Conservation (phyloP, 2,888 invertebrate species). For the Linnaemya tessellans region DNA sequence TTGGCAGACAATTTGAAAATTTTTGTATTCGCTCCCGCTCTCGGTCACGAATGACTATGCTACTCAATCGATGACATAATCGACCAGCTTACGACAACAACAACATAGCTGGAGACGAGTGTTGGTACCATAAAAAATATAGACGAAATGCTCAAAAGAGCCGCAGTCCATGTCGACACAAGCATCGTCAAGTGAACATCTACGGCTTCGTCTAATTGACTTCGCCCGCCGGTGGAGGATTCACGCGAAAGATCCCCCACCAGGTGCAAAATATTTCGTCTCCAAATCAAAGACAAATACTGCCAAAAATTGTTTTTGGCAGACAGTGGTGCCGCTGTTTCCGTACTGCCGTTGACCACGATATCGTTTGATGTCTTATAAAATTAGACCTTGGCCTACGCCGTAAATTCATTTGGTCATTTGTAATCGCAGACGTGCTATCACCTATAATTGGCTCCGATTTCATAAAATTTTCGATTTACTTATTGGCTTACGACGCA, state of each 20-base stretch:
- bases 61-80: neutral
- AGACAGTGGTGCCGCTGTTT: constrained; percentile 19
- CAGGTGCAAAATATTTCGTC: no score
- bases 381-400: neutral
- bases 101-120: neutral
- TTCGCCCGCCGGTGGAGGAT: neutral
- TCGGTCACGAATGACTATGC: neutral
- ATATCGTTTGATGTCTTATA: neutral
- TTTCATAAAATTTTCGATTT: constrained; percentile 8
- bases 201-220: neutral
- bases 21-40: constrained; percentile 31
- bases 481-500: neutral
- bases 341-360: constrained; percentile 2
- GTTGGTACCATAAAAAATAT: constrained; percentile 37
- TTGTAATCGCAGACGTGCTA: constrained; percentile 12
- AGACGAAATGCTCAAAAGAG: constrained; percentile 32
- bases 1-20: constrained; percentile 12
- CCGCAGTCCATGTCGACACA: constrained; percentile 31
- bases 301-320: neutral
- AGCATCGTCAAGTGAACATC: neutral
- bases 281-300: no score
- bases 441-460: constrained; percentile 5
- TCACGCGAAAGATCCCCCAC: no score
- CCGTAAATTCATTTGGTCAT: constrained; percentile 9
- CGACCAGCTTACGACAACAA: no score